Evolutionary conservation across 92 coral and sea anemone species (phyloP), one percentile per base, ranked within the genome.

Genomic region (Zoanthus sansibaricus): DNA sequence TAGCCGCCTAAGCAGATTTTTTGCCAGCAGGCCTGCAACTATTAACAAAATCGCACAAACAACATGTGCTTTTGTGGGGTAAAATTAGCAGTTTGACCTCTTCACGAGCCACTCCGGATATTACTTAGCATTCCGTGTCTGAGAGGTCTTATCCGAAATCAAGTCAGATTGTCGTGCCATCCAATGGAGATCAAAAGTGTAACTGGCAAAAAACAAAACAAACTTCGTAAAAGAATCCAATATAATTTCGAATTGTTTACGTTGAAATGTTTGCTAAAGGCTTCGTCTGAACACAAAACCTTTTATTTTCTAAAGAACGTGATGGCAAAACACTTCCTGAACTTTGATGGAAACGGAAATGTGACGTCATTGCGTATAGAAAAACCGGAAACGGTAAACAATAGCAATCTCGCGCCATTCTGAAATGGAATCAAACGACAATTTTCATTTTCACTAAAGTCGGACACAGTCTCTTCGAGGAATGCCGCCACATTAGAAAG

Each of bases 371-470:
- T 15, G 21, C 75, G 37, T 32, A 80, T 80, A 62, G 59, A 80
- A 66, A 68, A 31, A 80, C 85, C 85, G 85, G 85, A 80, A 80
- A 80, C 75, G 20, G 15, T 66, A 64, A 66, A 80, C 85, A 80
- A 80, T 80, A 80, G 85, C 75, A 80, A 77, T 80, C 85, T 80
- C 85, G 85, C 64, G 85, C 85, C 85, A 80, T 66, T 80, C 61
- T 47, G 68, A 66, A 44, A 78, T 12, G 74, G 85, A 80, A 80
- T 80, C 47, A 64, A 45, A 74, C 85, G 75, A 58, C 64, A 11
- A 21, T 21, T 11, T 64, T 80, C 75, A 30, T 46, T 67, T 66
- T 80, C 32, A 46, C 20, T 56, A 8, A 17, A 59, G 31, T 78
- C 71, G 46, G 51, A 13, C 13, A 78, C 31, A 47, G 46, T 46